Base-by-base conservation (phyloP, 2,888 invertebrate genomes). In the Baccha elongata region DNA sequence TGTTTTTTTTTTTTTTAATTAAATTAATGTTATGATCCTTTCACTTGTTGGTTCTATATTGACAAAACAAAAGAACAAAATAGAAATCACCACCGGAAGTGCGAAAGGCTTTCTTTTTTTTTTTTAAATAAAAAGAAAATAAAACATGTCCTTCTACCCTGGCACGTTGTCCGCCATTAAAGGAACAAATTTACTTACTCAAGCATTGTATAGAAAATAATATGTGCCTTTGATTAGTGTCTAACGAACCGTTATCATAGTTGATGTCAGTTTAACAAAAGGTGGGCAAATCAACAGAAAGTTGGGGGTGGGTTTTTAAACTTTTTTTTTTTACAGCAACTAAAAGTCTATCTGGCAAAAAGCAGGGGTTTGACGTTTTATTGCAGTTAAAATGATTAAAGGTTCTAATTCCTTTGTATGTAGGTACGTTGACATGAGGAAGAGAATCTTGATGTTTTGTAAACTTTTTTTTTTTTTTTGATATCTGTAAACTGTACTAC, bases 191-290 rank as follows among this genome's bases (percentile, higher is more conserved):
- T 83, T 83, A 78, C 67, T 83, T 83, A 73, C 37, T 78, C 76
- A 52, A 58, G 78, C 78, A 73, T 68, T 83, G 55, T 42, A 17
- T 55, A 37, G 13, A 15, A 37, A 40, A 21, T 37, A 21, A 11
- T 62, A 55, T 55, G 72, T 64, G 62, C 83, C 67, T 83, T 83
- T 83, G 83, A 83, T 83, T 83, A 83, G 83, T 83, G 78, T 50
- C 83, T 83, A 83, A 83, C 83, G 83, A 83, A 83, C 83, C 83
- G 83, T 78, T 76, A 37, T 76, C 55, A 60, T 55, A 72, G 83
- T 73, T 64, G 64, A 78, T 72, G 67, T 78, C 55, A 72, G 67
- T 72, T 72, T 67, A 48, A 83, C 72, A 83, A 73, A 76, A 73
- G 72, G 58, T 68, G 71, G 68, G 64, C 29, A 40, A 48, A 23